Conservation (phyloP, 2,797 vertebrate species). For the Scarus forsteni region DNA sequence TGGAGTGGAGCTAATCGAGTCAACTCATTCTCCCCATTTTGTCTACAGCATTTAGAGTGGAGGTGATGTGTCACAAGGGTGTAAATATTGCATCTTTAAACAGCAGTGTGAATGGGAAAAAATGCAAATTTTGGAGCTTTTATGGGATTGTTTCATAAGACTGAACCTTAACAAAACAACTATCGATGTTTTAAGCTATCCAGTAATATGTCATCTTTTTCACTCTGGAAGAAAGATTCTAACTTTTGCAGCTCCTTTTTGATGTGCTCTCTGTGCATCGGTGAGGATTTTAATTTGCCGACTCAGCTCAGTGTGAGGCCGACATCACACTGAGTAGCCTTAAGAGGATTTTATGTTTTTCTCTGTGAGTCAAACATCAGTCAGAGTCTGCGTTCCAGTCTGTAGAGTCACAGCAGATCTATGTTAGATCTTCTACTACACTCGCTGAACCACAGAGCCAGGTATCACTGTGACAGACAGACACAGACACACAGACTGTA, state of each 20-base stretch:
- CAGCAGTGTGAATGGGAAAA: too few species aligned
- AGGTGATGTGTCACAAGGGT: too few species aligned
- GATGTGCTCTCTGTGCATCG: background rate
- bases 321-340: background rate
- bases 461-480: background rate
- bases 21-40: too few species aligned
- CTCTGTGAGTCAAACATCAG: conserved; percentile 14
- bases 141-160: background rate
- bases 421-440: background rate
- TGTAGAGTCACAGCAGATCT: conserved; percentile 11
- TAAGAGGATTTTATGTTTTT: background rate
- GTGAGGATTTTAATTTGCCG: background rate
- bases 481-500: conserved; percentile 7
- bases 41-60: too few species aligned
- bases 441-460: background rate
- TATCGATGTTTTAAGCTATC: background rate
- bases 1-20: too few species aligned
- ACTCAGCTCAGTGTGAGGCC: background rate
- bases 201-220: background rate
- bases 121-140: background rate
- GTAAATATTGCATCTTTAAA: too few species aligned
- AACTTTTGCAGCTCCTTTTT: background rate
- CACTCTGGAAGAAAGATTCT: background rate
- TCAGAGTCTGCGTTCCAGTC: conserved; percentile 23
- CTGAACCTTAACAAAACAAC: background rate